Base-by-base conservation (phyloP, 1,140 invertebrate species). In the Nebria ingens region DNA sequence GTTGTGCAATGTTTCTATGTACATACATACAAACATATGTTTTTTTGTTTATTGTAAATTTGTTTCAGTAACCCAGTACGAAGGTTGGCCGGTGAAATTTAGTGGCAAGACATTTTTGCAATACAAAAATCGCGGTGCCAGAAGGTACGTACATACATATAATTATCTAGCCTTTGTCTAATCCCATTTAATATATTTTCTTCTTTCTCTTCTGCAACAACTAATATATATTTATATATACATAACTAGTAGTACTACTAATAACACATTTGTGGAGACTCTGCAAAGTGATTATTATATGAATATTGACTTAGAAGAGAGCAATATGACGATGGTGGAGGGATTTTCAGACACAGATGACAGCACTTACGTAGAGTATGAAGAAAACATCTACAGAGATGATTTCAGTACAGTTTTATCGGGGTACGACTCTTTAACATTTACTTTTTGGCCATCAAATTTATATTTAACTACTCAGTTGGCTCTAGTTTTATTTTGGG, bases 21-120 rank as follows among this genome's bases (percentile, higher is more conserved):
- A n/a, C n/a, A n/a, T n/a, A n/a, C n/a, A n/a, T n/a, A n/a, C n/a
- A n/a, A n/a, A n/a, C n/a, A n/a, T n/a, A n/a, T n/a, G n/a, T n/a
- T n/a, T n/a, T n/a, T n/a, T n/a, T n/a, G n/a, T n/a, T n/a, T n/a
- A n/a, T n/a, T n/a, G n/a, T n/a, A n/a, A n/a, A n/a, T n/a, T 21
- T 9, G 23, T 59, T 64, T 34, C 52, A 65, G 65, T 45, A 11
- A 45, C 54, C 4, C 54, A 60, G 60, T 61, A 64, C 19, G 62
- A 68, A 34, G 59, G 53, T 17, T 52, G 53, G 12, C 55, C 68
- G 6, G 54, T 70, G 21, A 71, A 69, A 64, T 70, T 71, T 54
- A 64, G 53, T 51, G 69, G 69, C 54, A 55, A 56, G 23, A 70
- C 65, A 20, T 68, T 63, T 57, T 55, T 70, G 13, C 68, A 69